Evolutionary conservation across 2,113 vertebrate species (phyloP), one percentile per base, ranked within the genome.

Genomic region (Tichodroma muraria): DNA sequence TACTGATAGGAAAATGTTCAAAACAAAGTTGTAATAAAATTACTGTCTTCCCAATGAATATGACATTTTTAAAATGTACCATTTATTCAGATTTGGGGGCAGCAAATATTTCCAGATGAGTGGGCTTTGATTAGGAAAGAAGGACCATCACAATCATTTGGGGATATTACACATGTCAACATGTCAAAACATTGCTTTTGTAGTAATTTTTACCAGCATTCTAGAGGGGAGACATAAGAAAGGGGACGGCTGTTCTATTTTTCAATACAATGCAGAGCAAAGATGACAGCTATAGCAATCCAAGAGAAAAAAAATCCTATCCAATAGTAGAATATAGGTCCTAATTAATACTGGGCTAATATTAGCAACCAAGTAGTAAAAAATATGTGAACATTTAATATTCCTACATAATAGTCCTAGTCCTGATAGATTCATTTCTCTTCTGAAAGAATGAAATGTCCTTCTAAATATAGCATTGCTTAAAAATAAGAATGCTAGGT

Each of bases 311-410:
- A 72, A 88, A 59, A 60, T 30, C 59, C 89, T 54, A 72, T 53
- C 78, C 63, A 94, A 25, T 33, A 80, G 20, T 73, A 61, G 56
- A 92, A 45, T 31, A 24, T 47, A 94, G 42, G 60, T 85, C 33
- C 59, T 91, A 92, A 94, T 89, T 78, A 96, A 88, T 82, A 72
- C 78, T 88, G 54, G 37, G 47, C 75, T 97, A 96, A 94, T 88
- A 95, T 95, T 95, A 95, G 89, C 53, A 89, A 93, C 53, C 4
- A 76, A 94, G 45, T 63, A 87, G 50, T 85, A 92, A 33, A 82
- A 95, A 95, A 92, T 91, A 87, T 37, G 57, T 94, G 81, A 90
- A 96, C 96, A 94, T 94, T 97, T 96, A 87, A 94, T 93, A 95
- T 37, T 61, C 53, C 87, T 88, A 57, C 49, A 65, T 81, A 82